These are phyloP conservation scores for Pammene aurita DNA, from an alignment of 2,888 invertebrate species.

Conservation along the genomic window DNA sequence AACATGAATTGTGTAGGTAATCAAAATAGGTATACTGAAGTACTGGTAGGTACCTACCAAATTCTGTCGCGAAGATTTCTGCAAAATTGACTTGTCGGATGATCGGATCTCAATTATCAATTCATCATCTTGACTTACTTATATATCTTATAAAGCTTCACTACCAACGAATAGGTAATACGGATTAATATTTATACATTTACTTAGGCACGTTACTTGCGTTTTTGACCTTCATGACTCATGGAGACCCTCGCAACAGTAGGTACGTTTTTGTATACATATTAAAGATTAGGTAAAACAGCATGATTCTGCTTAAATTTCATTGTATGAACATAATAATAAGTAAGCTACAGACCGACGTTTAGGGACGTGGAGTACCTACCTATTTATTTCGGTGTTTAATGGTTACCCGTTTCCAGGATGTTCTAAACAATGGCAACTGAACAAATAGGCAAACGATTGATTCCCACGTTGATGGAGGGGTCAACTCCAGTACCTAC, in stretches of 20 bases:
- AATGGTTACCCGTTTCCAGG: constrained; percentile 21
- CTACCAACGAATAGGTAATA: not conserved
- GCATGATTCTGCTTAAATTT: not conserved
- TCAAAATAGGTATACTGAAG: constrained; percentile 18
- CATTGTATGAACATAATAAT: too few species aligned
- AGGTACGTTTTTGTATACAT: not conserved
- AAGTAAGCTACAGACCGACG: not conserved
- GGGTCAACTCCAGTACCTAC: constrained; percentile 65
- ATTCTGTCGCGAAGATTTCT: too few species aligned
- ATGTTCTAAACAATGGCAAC: constrained; percentile 30
- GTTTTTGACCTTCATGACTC: constrained; percentile 14
- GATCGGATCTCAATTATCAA: not conserved
- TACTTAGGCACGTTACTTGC: constrained; percentile 10
- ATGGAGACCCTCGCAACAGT: not conserved
- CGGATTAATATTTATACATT: not conserved
- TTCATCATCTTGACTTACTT: not conserved
- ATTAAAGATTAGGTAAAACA: not conserved
- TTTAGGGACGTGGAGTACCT: not conserved
- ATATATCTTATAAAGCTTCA: constrained; percentile 1
- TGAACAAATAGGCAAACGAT: constrained; percentile 43
- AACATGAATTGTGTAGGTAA: constrained; percentile 6
- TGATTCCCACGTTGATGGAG: constrained; percentile 51
- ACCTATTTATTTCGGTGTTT: constrained; percentile 4
- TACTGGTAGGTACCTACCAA: not conserved
- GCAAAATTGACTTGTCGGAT: too few species aligned